Conservation (phyloP, 2,888 invertebrate species). For the Melanostoma mellinum region DNA sequence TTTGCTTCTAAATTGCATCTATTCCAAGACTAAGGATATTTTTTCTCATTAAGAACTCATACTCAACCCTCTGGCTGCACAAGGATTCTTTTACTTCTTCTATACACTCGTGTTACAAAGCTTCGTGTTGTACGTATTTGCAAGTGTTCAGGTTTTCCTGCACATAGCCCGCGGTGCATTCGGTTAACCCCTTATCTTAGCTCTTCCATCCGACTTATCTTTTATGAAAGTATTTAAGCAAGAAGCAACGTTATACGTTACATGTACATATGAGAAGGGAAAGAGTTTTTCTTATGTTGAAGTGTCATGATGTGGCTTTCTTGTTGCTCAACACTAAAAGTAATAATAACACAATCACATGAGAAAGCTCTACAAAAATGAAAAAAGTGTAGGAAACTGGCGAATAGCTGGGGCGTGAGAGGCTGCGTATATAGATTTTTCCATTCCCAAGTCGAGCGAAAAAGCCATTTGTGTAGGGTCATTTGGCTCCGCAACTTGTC, state of each 20-base stretch:
- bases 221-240: conserved; percentile 51
- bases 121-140: conserved; percentile 44
- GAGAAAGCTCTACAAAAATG: not conserved
- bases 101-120: conserved; percentile 5
- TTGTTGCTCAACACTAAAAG: conserved; percentile 65
- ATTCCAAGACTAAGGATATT: conserved; percentile 29
- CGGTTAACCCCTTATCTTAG: conserved; percentile 50
- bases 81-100: conserved; percentile 35
- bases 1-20: conserved; percentile 36
- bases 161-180: conserved; percentile 45
- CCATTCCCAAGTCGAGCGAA: too few species aligned
- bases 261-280: not conserved
- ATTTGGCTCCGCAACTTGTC: too few species aligned
- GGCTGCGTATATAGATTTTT: too few species aligned
- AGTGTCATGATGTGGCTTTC: conserved; percentile 69
- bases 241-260: not conserved
- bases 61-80: conserved; percentile 34
- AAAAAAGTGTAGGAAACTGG: conserved; percentile 18
- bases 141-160: conserved; percentile 50
- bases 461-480: too few species aligned
- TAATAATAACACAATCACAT: conserved; percentile 56
- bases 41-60: conserved; percentile 68
- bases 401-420: not conserved
- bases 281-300: conserved; percentile 13
- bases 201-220: conserved; percentile 56